These are phyloP conservation scores for Psammodynastes pulverulentus DNA, from an alignment of 2,113 vertebrate species.

Conservation along the genomic window DNA sequence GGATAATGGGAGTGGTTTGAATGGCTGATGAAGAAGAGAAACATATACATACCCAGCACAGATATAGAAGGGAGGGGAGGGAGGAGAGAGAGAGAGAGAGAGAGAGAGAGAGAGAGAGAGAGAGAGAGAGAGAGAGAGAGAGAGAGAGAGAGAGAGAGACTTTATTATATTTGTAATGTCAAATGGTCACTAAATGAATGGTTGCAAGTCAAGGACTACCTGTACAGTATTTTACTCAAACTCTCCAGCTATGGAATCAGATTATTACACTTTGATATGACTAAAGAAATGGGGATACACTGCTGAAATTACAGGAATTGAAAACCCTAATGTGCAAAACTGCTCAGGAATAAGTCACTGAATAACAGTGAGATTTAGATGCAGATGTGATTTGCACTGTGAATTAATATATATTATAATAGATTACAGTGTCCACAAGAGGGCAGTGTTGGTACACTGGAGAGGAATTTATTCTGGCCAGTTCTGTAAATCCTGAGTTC, in stretches of 20 bases:
- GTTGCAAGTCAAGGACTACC: neutral
- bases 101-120: too few species aligned
- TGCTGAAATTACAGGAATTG: neutral
- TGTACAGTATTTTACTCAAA: neutral
- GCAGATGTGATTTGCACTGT: neutral
- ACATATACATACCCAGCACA: too few species aligned
- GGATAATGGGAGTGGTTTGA: too few species aligned
- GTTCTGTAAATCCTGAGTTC: constrained; percentile 1
- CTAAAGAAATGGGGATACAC: neutral
- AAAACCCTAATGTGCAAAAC: neutral
- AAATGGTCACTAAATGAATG: neutral
- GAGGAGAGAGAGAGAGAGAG: too few species aligned
- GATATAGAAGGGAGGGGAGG: too few species aligned
- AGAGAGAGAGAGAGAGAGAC: too few species aligned
- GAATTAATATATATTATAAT: neutral
- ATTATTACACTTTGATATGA: neutral
- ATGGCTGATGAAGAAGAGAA: too few species aligned
- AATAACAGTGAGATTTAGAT: neutral
- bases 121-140: too few species aligned
- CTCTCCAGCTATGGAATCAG: neutral
- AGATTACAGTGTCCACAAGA: neutral
- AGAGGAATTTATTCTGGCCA: neutral
- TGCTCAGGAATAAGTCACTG: neutral
- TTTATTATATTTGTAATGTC: neutral
- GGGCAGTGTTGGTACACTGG: neutral